These are phyloP conservation scores for Hirundo rustica DNA, from an alignment of 2,797 vertebrate genomes.

Conservation along the genomic window DNA sequence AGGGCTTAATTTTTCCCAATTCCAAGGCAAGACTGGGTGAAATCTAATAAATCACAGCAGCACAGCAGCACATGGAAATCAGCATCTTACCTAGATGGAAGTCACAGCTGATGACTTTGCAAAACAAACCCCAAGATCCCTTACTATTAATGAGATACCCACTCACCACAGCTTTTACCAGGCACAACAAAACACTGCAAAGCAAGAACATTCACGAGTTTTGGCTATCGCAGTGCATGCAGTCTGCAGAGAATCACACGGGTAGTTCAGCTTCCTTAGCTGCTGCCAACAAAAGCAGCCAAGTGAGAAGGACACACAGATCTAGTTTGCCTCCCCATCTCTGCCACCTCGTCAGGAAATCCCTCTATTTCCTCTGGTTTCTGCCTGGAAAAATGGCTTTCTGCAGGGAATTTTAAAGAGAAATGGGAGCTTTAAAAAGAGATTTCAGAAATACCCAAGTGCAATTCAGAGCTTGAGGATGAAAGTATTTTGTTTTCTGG, in stretches of 20 bases:
- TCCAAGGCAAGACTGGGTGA: neutral
- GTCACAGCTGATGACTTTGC: neutral
- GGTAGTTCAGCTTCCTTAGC: constrained; percentile 8
- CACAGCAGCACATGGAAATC: neutral
- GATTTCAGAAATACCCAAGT: neutral
- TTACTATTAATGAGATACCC: neutral
- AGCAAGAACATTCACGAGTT: constrained; percentile 21
- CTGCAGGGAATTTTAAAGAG: neutral
- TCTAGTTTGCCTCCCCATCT: neutral
- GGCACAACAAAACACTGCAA: neutral
- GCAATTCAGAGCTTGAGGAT: neutral
- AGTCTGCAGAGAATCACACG: constrained; percentile 27
- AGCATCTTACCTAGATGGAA: neutral
- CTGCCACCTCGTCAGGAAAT: neutral
- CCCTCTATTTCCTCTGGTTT: neutral
- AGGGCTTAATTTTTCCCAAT: constrained; percentile 17
- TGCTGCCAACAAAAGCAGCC: constrained; percentile 45
- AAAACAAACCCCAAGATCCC: neutral
- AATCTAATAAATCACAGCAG: neutral
- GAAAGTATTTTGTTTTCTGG: neutral
- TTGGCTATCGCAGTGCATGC: neutral
- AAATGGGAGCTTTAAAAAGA: neutral
- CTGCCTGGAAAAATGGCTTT: neutral
- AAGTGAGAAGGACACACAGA: constrained; percentile 42
- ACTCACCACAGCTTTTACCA: neutral